Evolutionary conservation across 2,888 invertebrate genomes (phyloP).

Genomic region (Pseudeuparius sepicola): DNA sequence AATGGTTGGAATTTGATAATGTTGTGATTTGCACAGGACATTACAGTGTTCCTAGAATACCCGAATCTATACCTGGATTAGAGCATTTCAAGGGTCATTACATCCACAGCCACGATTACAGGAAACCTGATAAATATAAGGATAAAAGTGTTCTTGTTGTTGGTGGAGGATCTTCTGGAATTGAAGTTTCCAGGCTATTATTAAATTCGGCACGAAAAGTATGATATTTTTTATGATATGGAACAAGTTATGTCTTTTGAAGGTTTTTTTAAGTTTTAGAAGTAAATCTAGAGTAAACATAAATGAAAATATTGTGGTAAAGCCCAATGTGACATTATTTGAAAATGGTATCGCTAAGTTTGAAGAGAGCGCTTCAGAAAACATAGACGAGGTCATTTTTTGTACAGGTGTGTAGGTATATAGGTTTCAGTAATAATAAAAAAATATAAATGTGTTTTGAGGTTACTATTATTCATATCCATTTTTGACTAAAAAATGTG

Average conservation of each 20-base stretch:
- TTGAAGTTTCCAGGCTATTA: constrained; percentile 59
- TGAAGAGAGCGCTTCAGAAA: constrained; percentile 48
- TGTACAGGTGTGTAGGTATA: constrained; percentile 51
- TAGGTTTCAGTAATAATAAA: too few species aligned
- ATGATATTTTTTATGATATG: too few species aligned
- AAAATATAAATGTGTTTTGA: constrained; percentile 22
- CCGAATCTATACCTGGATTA: constrained; percentile 56
- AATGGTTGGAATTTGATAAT: constrained; percentile 55
- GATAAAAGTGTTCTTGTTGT: constrained; percentile 63
- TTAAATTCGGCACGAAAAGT: constrained; percentile 49
- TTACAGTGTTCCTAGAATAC: constrained; percentile 64
- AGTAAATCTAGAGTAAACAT: constrained; percentile 27
- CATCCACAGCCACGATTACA: constrained; percentile 75
- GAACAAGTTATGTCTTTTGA: constrained; percentile 18
- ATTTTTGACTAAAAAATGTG: constrained; percentile 51
- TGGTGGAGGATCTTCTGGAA: constrained; percentile 79
- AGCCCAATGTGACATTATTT: constrained; percentile 45
- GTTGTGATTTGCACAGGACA: constrained; percentile 79
- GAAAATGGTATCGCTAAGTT: constrained; percentile 46
- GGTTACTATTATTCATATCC: constrained; percentile 44
- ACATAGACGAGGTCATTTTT: constrained; percentile 55
- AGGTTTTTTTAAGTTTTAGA: constrained; percentile 30
- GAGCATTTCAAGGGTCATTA: constrained; percentile 48
- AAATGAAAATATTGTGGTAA: constrained; percentile 44
- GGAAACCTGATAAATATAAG: constrained; percentile 56